Conservation (phyloP, 1,140 invertebrate species). For the Listronotus oregonensis region DNA sequence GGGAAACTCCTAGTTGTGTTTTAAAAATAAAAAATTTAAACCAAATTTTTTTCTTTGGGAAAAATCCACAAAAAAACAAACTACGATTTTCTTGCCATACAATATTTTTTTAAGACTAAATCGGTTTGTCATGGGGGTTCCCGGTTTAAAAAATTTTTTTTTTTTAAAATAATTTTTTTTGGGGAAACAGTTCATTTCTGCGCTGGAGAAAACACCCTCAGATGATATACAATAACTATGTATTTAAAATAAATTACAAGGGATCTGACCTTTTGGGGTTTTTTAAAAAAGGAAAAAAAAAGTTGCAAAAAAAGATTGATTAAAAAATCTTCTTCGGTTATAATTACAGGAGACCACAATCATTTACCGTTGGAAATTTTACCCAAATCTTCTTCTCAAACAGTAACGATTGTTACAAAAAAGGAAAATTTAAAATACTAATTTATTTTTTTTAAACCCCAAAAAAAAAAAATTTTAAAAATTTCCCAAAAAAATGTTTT, state of each 20-base stretch:
- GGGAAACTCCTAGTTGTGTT: no score
- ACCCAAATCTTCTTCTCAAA: neutral
- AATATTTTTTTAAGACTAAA: no score
- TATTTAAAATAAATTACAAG: conserved; percentile 6
- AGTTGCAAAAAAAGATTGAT: conserved; percentile 1
- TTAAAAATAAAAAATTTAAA: no score
- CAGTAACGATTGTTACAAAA: no score
- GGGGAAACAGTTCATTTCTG: neutral
- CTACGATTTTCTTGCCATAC: no score
- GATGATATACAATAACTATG: neutral
- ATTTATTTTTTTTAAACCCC: neutral
- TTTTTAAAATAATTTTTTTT: neutral
- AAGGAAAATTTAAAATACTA: no score
- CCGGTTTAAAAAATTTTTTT: neutral
- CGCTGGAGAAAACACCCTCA: neutral
- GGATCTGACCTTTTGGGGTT: conserved; percentile 1
- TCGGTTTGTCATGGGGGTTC: no score
- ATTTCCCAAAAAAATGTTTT: no score
- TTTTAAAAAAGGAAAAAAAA: neutral
- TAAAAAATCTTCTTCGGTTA: neutral
- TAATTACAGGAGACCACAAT: conserved; percentile 11
- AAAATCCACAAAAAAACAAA: no score
- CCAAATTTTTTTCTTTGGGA: no score
- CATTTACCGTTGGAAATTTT: neutral
- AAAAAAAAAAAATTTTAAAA: no score